Evolutionary conservation across 2,797 vertebrate species (phyloP), one percentile per base, ranked within the genome.

Genomic region (Erethizon dorsatum): DNA sequence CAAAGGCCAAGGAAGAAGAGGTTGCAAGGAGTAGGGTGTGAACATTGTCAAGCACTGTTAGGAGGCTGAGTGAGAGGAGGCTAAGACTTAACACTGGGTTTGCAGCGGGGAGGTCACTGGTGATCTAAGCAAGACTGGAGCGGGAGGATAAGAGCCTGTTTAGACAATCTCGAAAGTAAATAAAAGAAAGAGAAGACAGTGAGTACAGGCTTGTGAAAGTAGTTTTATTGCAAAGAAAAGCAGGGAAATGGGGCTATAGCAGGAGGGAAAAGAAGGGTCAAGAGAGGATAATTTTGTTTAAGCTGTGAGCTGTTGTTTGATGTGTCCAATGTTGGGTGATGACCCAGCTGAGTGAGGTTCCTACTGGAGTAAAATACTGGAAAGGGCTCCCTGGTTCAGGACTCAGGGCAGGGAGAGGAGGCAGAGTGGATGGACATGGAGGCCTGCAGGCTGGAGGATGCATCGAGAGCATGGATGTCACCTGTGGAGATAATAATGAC

Each of bases 211-310:
- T 82, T 41, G 28, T 37, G 8, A 63, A 7, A 79, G 20, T 71
- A 50, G 45, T 86, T 93, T 24, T 59, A 57, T 65, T 41, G n/a
- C n/a, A 88, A 92, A 90, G 56, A 91, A 80, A 88, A 80, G 47
- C 52, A 89, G 57, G 86, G 52, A 78, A 94, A 89, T 37, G 52
- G 96, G 47, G 26, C 63, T 47, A 6, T 8, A 83, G 5, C 14
- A 11, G 28, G 50, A 95, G 10, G 65, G 22, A 77, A 95, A 91
- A 33, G 9, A 11, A 61, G 20, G 14, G 26, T 83, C 84, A 91
- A 86, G 41, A 67, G 22, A 95, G 56, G 33, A 31, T 33, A 33
- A 80, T 75, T 84, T 59, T 82, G 33, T 59, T 87, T 57, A 78
- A 57, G 17, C 86, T 89, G 45, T 47, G 13, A 61, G n/a, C 5